phyloP scores from a whole-genome alignment of 2,113 vertebrate genomes.

The Zootoca vivipara region DNA sequence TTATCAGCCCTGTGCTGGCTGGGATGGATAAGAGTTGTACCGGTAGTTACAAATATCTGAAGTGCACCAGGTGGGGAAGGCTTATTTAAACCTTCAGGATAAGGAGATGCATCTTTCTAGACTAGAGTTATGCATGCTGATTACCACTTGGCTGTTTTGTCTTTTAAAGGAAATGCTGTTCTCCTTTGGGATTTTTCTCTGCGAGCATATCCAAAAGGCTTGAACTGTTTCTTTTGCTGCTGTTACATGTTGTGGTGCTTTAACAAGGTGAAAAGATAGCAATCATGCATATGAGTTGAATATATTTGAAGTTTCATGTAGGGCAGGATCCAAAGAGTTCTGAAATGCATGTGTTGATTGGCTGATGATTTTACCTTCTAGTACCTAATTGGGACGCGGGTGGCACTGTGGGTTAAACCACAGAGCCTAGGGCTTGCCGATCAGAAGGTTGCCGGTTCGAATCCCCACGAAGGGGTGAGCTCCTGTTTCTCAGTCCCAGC shows the following conservation, averaged over 20 bases:
- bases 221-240: conserved; percentile 30
- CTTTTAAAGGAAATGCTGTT: not conserved
- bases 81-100: not conserved
- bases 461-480: too few species aligned
- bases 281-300: not conserved
- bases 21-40: too few species aligned
- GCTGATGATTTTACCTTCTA: not conserved
- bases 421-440: too few species aligned
- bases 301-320: conserved; percentile 24
- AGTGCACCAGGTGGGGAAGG: too few species aligned
- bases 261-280: not conserved
- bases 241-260: conserved; percentile 34
- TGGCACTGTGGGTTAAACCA: too few species aligned
- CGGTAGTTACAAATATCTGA: too few species aligned
- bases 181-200: conserved; percentile 17
- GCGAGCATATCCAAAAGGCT: conserved; percentile 19
- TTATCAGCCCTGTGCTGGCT: too few species aligned
- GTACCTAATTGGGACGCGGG: too few species aligned
- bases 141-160: not conserved
- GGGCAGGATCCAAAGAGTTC: not conserved
- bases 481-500: too few species aligned
- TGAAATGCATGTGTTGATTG: too few species aligned
- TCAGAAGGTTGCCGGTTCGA: too few species aligned
- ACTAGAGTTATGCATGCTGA: not conserved
- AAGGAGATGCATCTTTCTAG: not conserved